A percentile compares a stretch with the other conserved stretches of the same genome.
These are phyloP conservation scores for Cyclura pinguis DNA, from an alignment of 2,797 vertebrate species.

Conservation along the genomic window DNA sequence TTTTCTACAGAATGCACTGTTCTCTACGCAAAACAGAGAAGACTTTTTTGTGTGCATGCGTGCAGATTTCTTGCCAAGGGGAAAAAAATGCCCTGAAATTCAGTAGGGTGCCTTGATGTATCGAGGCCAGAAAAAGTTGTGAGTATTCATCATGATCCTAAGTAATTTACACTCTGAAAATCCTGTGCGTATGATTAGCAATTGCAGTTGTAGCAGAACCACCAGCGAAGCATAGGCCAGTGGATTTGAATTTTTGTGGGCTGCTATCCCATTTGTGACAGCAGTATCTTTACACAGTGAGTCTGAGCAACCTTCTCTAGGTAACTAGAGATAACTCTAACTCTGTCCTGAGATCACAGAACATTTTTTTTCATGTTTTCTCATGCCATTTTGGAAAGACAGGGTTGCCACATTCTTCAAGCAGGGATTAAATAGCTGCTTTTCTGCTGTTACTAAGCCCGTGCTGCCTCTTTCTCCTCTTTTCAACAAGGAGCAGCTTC, in stretches of 20 bases:
- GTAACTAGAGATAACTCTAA: neutral
- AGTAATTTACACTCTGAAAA: too few species aligned
- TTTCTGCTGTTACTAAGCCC: neutral
- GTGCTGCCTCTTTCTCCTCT: slow-evolving; percentile 30
- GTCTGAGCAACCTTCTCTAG: neutral
- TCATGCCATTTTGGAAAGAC: neutral
- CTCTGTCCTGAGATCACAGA: neutral
- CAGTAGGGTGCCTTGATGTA: too few species aligned
- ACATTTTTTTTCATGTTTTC: neutral
- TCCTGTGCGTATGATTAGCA: too few species aligned
- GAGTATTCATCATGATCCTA: too few species aligned
- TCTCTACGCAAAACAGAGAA: too few species aligned
- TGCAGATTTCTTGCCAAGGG: too few species aligned
- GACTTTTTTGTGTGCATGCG: too few species aligned
- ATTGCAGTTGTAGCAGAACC: too few species aligned
- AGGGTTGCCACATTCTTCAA: neutral
- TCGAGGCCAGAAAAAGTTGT: too few species aligned
- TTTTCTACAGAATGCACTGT: too few species aligned
- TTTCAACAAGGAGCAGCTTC: slow-evolving; percentile 26
- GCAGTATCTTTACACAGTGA: neutral
- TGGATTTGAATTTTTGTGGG: neutral
- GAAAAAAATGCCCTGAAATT: too few species aligned
- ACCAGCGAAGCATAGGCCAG: too few species aligned
- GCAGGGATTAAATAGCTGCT: neutral
- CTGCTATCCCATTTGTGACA: neutral